Evolutionary conservation across 1,140 invertebrate species (phyloP), one percentile per base, ranked within the genome.

Genomic region (Medauroidea extradentata): DNA sequence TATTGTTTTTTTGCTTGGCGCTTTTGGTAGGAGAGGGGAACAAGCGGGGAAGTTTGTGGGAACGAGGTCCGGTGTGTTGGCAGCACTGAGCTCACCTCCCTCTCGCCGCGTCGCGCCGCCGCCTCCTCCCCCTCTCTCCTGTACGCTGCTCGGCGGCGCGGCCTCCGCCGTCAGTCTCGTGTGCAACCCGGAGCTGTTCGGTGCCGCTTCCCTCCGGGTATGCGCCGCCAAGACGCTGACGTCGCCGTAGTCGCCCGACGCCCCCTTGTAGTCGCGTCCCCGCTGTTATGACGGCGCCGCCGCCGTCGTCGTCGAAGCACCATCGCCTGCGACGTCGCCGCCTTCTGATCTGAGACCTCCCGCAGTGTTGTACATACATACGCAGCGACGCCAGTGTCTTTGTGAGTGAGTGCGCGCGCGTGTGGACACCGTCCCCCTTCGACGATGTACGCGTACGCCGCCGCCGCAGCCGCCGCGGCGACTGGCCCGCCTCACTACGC

Each of bases 401-500:
- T 29, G 19, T 5, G 44, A 24, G 23, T 43, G 38, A 54, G 24
- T 21, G 27, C 16, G 16, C 23, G 13, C 16, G 34, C n/a, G 38
- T 52, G 19, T 43, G 58, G 41, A 21, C 14, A 9, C 18, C 25
- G 19, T 29, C 34, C 7, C 48, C 38, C 23, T 13, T 61, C 63
- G 60, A 42, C 72, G 74, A 78, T 69, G 76, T 78, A 76, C 72
- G 75, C 71, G 74, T 81, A 81, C 73, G 79, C 75, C 65, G 79
- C 78, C 67, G 79, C 79, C 59, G 75, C 73, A 61, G 70, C 73
- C 63, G 73, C 68, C 53, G 69, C 68, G 50, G 71, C 60, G 39
- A 63, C 74, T 78, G 53, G 41, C 63, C 74, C 79, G 53, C 78
- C 78, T 61, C 79, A 81, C 64, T 81, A 80, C 67, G 74, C 75